Conservation (phyloP, 2,113 vertebrate genomes). For the Albula goreensis region DNA sequence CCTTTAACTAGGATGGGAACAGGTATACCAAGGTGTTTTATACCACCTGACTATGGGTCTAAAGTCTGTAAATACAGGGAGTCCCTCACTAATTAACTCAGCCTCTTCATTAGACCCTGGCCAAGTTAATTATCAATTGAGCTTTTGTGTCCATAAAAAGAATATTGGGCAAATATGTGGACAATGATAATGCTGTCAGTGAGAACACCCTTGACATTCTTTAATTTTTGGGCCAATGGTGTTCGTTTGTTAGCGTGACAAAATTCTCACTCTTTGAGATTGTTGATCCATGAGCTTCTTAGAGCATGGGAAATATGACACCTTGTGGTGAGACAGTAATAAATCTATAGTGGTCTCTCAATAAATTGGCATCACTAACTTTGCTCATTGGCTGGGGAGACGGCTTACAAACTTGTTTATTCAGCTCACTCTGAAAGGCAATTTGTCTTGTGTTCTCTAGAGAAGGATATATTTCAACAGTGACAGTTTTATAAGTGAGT, state of each 20-base stretch:
- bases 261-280: too few species aligned
- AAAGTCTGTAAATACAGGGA: slow-evolving; percentile 35
- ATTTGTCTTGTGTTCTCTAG: background rate
- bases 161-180: background rate
- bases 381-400: too few species aligned
- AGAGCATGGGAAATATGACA: slow-evolving; percentile 54
- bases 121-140: slow-evolving; percentile 41
- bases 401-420: too few species aligned
- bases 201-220: too few species aligned
- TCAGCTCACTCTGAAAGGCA: background rate
- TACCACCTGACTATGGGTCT: slow-evolving; percentile 31
- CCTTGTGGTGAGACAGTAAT: slow-evolving; percentile 55
- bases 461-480: background rate
- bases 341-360: slow-evolving; percentile 14
- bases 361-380: too few species aligned
- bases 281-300: background rate
- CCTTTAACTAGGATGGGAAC: background rate
- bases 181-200: too few species aligned
- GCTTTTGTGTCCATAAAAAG: slow-evolving; percentile 13
- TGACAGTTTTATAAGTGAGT: background rate
- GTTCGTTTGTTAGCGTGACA: too few species aligned
- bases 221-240: too few species aligned
- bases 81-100: slow-evolving; percentile 55
- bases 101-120: background rate
- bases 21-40: slow-evolving; percentile 19